phyloP scores from a whole-genome alignment of 2,888 invertebrate species.

The Dyspetes luteomarginatus region DNA sequence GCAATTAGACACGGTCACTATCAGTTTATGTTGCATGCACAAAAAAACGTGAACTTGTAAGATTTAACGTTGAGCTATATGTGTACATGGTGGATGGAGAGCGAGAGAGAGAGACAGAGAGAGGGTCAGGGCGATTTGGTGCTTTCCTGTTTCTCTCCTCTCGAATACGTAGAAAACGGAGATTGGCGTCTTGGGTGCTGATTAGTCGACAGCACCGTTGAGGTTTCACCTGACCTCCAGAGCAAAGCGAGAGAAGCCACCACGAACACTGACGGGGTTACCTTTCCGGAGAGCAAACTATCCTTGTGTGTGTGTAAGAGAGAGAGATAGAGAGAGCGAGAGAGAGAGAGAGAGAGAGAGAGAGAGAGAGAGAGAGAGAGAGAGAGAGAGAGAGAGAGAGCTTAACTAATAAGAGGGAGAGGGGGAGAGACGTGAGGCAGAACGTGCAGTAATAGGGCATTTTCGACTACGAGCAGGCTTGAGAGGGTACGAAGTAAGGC shows the following conservation, averaged over 20 bases:
- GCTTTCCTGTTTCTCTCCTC: background rate
- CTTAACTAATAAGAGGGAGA: background rate
- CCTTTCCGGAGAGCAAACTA: slow-evolving; percentile 15
- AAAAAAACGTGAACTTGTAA: slow-evolving; percentile 24
- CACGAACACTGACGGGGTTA: slow-evolving; percentile 68
- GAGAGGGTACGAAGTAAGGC: slow-evolving; percentile 10
- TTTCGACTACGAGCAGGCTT: background rate
- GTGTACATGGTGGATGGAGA: no score
- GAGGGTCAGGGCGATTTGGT: background rate
- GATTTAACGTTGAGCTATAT: slow-evolving; percentile 22
- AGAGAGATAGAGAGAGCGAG: slow-evolving; percentile 5
- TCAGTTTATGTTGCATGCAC: background rate
- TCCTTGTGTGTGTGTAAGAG: background rate
- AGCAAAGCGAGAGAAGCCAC: slow-evolving; percentile 75
- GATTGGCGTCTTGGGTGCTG: slow-evolving; percentile 77
- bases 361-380: slow-evolving; percentile 19
- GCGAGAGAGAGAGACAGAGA: background rate
- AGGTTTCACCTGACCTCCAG: slow-evolving; percentile 75
- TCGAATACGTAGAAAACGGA: slow-evolving; percentile 56
- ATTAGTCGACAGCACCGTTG: slow-evolving; percentile 78
- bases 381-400: slow-evolving; percentile 5
- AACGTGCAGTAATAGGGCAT: background rate
- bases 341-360: slow-evolving; percentile 3
- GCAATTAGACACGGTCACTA: no score
- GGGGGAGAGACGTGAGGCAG: background rate